These are phyloP conservation scores for Oreohelix idahoensis DNA, from an alignment of 1,140 invertebrate genomes.

Conservation along the genomic window DNA sequence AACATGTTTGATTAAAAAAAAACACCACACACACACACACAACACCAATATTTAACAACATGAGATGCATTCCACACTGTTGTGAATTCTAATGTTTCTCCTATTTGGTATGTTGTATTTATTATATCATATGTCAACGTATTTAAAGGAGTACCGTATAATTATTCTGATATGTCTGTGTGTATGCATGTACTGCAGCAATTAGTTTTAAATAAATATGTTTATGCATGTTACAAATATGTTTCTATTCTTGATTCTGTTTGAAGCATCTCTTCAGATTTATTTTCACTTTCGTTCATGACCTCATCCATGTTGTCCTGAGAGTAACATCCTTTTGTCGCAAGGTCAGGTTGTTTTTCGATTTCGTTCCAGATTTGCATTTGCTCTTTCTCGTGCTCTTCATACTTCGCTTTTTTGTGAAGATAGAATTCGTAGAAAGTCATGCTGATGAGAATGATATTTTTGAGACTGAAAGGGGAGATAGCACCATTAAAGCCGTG, in stretches of 20 bases:
- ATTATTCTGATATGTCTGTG: no score
- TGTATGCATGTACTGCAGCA: no score
- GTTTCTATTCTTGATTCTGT: not conserved
- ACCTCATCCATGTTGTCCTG: not conserved
- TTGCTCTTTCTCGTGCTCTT: not conserved
- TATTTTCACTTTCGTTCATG: not conserved
- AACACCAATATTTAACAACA: no score
- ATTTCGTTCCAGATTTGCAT: not conserved
- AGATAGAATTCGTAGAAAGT: conserved; percentile 56
- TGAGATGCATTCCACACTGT: no score
- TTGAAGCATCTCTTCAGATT: not conserved
- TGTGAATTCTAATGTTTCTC: no score
- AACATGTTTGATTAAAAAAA: no score
- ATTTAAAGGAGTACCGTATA: no score
- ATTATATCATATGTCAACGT: no score
- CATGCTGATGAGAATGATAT: conserved; percentile 74
- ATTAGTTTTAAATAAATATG: no score
- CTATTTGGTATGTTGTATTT: no score
- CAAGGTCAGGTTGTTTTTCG: not conserved
- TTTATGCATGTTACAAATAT: not conserved
- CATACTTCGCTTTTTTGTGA: conserved; percentile 38
- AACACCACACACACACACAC: no score
- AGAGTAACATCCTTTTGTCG: not conserved
- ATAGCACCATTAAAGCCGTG: conserved; percentile 72
- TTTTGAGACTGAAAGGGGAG: conserved; percentile 78